phyloP scores from a whole-genome alignment of 1,140 invertebrate genomes.

The Sitophilus oryzae region DNA sequence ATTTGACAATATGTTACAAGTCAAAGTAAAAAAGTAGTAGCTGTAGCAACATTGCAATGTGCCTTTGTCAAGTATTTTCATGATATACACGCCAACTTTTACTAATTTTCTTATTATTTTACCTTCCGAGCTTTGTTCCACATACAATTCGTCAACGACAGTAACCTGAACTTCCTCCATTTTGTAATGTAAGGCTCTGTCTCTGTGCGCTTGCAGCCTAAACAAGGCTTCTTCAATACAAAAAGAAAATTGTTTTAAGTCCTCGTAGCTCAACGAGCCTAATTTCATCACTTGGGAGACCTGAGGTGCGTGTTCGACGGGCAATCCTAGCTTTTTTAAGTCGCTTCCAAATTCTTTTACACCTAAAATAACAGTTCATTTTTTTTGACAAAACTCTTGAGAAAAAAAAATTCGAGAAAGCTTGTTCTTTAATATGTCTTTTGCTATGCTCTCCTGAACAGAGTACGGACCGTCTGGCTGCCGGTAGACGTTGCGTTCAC shows the following conservation, averaged over 20 bases:
- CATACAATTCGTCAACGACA: constrained; percentile 93
- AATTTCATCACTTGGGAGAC: constrained; percentile 95
- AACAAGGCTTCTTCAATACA: constrained; percentile 89
- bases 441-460: no score
- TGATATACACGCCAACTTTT: no score
- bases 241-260: constrained; percentile 85
- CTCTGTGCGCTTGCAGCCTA: constrained; percentile 72
- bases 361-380: no score
- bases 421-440: no score
- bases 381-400: no score
- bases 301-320: constrained; percentile 95
- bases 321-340: constrained; percentile 86
- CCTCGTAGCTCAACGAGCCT: constrained; percentile 82
- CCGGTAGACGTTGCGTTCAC: no score
- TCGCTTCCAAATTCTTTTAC: constrained; percentile 88
- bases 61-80: no score
- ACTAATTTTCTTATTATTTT: background rate
- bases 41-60: no score
- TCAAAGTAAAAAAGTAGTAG: no score
- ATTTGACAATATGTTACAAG: no score
- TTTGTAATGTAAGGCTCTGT: constrained; percentile 89
- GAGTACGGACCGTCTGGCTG: no score
- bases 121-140: constrained; percentile 78
- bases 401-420: no score
- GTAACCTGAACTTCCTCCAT: constrained; percentile 97